Evolutionary conservation across 2,113 vertebrate species (phyloP).

Genomic region (Astur gentilis): DNA sequence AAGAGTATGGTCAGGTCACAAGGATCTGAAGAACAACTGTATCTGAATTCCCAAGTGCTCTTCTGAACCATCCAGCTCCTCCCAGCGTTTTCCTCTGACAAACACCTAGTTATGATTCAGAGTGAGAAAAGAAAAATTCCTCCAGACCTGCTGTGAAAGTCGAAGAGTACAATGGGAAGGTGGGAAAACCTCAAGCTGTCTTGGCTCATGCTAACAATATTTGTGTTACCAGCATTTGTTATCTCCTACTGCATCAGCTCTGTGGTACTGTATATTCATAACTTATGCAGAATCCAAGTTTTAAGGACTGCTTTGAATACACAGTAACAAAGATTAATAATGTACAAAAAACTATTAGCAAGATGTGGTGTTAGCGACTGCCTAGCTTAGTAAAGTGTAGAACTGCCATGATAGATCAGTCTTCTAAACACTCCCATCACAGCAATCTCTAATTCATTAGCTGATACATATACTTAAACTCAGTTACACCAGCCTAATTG

Average conservation of each 20-base stretch:
- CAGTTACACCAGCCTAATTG: background rate
- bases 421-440: background rate
- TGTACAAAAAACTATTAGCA: background rate
- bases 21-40: background rate
- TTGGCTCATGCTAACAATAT: background rate
- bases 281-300: fast-evolving
- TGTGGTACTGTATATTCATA: background rate
- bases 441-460: background rate
- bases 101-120: background rate
- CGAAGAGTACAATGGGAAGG: background rate
- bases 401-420: background rate
- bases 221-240: background rate
- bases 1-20: background rate
- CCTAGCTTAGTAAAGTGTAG: background rate
- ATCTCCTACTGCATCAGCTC: background rate
- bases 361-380: background rate
- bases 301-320: background rate
- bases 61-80: background rate
- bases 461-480: background rate
- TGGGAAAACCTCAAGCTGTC: background rate
- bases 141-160: background rate
- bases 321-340: background rate
- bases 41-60: background rate
- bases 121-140: background rate
- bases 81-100: background rate